phyloP scores from a whole-genome alignment of 2,888 invertebrate species.

The Neoaliturus tenellus region DNA sequence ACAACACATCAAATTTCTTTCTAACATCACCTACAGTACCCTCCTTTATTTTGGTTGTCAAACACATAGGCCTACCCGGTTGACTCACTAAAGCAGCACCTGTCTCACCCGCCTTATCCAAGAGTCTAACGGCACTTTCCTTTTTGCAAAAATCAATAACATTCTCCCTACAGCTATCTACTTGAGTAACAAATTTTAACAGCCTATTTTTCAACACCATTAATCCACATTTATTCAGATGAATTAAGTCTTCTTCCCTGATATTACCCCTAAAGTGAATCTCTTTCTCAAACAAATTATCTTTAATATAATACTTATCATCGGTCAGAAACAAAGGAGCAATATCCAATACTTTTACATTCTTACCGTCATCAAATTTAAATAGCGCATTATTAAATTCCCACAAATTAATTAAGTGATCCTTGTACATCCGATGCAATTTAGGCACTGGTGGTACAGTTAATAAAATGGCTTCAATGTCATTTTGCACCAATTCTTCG shows the following conservation, averaged over 20 bases:
- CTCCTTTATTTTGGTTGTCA: neutral
- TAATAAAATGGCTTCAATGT: neutral
- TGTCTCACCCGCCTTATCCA: neutral
- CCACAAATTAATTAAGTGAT: neutral
- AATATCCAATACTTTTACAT: neutral
- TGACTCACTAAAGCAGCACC: neutral
- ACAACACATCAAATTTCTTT: too few relatives aligned
- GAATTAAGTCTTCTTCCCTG: neutral
- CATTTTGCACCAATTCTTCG: neutral
- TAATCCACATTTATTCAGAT: neutral
- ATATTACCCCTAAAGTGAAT: neutral
- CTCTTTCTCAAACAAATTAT: neutral
- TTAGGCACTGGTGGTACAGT: neutral
- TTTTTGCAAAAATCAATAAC: neutral
- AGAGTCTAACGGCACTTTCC: neutral
- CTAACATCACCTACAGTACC: too few relatives aligned
- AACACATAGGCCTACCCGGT: neutral
- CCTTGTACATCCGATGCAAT: neutral
- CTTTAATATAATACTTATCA: neutral
- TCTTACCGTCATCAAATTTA: neutral
- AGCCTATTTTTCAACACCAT: neutral
- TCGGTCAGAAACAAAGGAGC: neutral
- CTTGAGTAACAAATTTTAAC: neutral
- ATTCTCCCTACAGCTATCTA: neutral
- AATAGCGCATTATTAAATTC: neutral